Base-by-base conservation (phyloP, 2,113 vertebrate genomes). In the Gallinago undulata region DNA sequence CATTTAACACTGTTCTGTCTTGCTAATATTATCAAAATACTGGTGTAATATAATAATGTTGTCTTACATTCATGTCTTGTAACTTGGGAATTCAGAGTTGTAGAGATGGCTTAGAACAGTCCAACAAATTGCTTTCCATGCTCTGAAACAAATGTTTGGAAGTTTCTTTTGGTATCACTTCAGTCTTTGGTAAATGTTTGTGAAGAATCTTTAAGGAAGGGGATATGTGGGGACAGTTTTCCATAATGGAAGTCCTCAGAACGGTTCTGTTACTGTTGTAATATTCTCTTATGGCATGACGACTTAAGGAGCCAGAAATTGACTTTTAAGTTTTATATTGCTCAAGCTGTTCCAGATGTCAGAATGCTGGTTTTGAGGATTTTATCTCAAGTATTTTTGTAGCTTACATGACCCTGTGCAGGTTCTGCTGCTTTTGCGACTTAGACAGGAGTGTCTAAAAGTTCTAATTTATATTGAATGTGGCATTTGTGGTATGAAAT, bases 261-360 rank as follows among this genome's bases (percentile, higher is more conserved):
- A 85, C n/a, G 48, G 45, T 83, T 89, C 59, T 90, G 37, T 90
- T 83, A 22, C 31, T 90, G 63, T 87, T 93, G 39, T 57, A 62
- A 57, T 69, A 69, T 31, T 83, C 50, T 88, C 45, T 60, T 82
- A 70, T 69, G 67, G 50, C 62, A 5, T 37, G 51, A 56, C 63
- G 81, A 63, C 79, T 90, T 79, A 39, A 83, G 67, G n/a, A 90
- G 55, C 45, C 67, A 86, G 75, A 50, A 95, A 76, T 1, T 76
- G 41, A 45, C 18, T 85, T 84, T 82, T 16, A 59, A 25, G 45
- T 93, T 83, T 94, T 50, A 11, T 33, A 18, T 43, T 60, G 14
- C 30, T 89, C 43, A 70, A 82, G 64, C 47, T 94, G 43, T 90
- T 91, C 64, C 87, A 94, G 84, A 81, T 91, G 64, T 77, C 47